Conservation (phyloP, 2,888 invertebrate genomes). For the Cinara cedri region DNA sequence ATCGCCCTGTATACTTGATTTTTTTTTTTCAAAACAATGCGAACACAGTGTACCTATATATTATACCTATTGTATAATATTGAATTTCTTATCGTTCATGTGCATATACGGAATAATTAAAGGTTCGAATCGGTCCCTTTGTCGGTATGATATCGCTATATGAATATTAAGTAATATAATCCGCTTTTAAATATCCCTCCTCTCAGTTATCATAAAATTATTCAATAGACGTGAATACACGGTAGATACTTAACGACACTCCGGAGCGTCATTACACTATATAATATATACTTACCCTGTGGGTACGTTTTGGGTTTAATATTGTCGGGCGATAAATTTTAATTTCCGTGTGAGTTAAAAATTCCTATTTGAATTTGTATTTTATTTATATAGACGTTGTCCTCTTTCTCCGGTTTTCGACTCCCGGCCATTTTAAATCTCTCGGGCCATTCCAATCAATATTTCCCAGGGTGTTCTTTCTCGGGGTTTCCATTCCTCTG, state of each 20-base stretch:
- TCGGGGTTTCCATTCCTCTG: no score
- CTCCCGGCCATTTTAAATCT: no score
- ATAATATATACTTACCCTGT: neutral
- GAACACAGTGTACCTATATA: neutral
- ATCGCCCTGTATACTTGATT: no score
- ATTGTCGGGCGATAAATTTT: neutral
- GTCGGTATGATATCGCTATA: neutral
- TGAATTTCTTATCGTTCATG: neutral
- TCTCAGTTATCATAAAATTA: neutral
- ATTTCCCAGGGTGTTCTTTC: no score
- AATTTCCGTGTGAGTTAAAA: no score
- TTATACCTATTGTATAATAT: neutral
- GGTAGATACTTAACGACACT: no score
- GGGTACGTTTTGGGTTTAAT: neutral
- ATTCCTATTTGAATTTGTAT: no score
- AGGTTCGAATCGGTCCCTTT: neutral
- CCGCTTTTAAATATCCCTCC: neutral
- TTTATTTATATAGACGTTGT: no score
- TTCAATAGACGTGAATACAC: neutral
- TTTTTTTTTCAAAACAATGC: neutral
- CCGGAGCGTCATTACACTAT: constrained; percentile 27
- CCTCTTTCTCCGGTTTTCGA: no score
- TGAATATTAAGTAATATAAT: constrained; percentile 8
- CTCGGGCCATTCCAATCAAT: no score
- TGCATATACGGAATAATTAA: neutral